A percentile compares a stretch with the other conserved stretches of the same genome.
Evolutionary conservation across 2,888 invertebrate genomes (phyloP).

Genomic region (Cataglyphis livida): DNA sequence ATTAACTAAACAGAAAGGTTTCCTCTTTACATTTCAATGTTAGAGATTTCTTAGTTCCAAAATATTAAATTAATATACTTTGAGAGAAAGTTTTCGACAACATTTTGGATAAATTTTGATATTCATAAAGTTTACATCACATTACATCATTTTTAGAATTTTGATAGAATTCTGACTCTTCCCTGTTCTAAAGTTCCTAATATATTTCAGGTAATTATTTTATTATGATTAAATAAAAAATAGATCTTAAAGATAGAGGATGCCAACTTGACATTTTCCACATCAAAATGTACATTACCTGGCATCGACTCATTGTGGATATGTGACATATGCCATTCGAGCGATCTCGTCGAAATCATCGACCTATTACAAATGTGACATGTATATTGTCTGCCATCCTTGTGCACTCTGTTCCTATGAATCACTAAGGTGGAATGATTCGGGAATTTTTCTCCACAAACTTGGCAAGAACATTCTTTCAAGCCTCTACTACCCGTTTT

Average conservation of each 20-base stretch:
- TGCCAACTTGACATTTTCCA: not conserved
- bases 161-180: too few relatives aligned
- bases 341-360: slow-evolving; percentile 83
- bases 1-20: not conserved
- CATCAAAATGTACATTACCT: slow-evolving; percentile 57
- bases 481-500: slow-evolving; percentile 83
- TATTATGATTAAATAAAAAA: not conserved
- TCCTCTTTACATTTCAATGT: not conserved
- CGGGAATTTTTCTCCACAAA: slow-evolving; percentile 84
- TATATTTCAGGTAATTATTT: too few relatives aligned
- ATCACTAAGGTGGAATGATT: slow-evolving; percentile 84
- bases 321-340: slow-evolving; percentile 84
- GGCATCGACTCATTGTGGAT: slow-evolving; percentile 82
- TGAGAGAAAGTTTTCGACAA: too few relatives aligned
- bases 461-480: slow-evolving; percentile 84
- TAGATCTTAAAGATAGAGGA: not conserved
- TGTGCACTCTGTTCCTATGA: slow-evolving; percentile 83
- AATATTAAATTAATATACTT: not conserved
- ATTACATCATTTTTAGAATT: too few relatives aligned
- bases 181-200: too few relatives aligned
- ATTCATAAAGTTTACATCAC: too few relatives aligned
- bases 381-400: slow-evolving; percentile 83
- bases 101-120: too few relatives aligned
- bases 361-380: slow-evolving; percentile 84
- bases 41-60: not conserved